phyloP scores from a whole-genome alignment of 2,113 vertebrate genomes.

The Sceloporus undulatus region DNA sequence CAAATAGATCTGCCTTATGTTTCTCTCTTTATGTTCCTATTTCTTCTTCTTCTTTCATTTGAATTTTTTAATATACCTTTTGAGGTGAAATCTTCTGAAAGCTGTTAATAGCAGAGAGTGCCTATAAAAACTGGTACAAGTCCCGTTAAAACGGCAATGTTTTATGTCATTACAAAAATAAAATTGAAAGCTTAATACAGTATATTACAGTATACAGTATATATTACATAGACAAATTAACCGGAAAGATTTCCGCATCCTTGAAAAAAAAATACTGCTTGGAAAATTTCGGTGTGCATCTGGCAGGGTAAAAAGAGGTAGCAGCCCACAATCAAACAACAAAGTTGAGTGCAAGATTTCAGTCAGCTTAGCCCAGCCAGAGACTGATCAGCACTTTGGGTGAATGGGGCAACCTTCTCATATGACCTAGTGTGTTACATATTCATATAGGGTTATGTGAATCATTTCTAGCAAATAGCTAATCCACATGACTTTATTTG shows the following conservation, averaged over 20 bases:
- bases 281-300: background rate
- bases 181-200: background rate
- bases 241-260: background rate
- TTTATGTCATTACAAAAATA: background rate
- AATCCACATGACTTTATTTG: slow-evolving; percentile 15
- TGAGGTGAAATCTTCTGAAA: background rate
- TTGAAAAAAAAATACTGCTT: background rate
- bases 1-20: background rate
- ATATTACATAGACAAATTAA: background rate
- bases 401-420: background rate
- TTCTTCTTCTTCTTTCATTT: too few relatives aligned
- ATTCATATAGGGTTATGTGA: background rate
- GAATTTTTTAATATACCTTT: background rate
- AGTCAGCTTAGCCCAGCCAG: background rate
- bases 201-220: too few relatives aligned
- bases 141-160: background rate
- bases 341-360: background rate
- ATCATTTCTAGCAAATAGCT: background rate
- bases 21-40: background rate
- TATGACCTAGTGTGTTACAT: slow-evolving; percentile 3
- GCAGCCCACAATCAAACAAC: background rate
- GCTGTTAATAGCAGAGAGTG: too few relatives aligned
- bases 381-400: background rate
- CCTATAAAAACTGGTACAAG: background rate
- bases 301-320: background rate